Percentiles rank a stretch among this genome's conserved stretches.
Evolutionary conservation across 2,113 vertebrate species (phyloP).

Genomic region (Herpailurus yagouaroundi): DNA sequence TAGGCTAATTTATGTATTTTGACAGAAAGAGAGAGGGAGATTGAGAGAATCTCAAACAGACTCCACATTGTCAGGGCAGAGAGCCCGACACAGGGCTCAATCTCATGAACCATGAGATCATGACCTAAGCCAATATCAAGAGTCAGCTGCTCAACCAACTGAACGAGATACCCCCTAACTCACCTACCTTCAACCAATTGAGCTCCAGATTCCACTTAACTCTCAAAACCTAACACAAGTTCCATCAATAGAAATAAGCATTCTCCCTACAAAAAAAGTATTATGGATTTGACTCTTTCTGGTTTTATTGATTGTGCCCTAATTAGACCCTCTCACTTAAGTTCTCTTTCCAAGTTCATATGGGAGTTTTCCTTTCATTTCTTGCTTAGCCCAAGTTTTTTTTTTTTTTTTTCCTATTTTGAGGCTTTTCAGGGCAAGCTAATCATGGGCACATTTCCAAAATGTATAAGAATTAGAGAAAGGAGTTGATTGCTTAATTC

Average conservation of each 20-base stretch:
- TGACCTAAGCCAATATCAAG: too few species aligned
- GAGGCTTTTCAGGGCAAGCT: conserved; percentile 52
- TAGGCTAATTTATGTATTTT: too few species aligned
- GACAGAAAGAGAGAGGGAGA: too few species aligned
- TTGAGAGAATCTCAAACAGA: too few species aligned
- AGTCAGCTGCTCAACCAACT: too few species aligned
- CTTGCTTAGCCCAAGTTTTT: conserved; percentile 33
- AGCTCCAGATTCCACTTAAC: background rate
- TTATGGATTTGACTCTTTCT: background rate
- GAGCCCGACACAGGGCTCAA: too few species aligned
- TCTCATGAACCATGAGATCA: too few species aligned
- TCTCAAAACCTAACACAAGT: conserved; percentile 25
- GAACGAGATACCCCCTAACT: too few species aligned
- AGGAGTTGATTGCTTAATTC: conserved; percentile 61
- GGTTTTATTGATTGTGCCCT: conserved; percentile 56
- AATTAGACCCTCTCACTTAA: conserved; percentile 64
- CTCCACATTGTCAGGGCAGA: too few species aligned
- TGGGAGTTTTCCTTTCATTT: conserved; percentile 38
- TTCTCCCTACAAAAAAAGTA: background rate
- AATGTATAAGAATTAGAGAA: conserved; percentile 50
- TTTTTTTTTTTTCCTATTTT: conserved; percentile 27
- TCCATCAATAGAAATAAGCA: conserved; percentile 45
- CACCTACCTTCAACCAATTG: too few species aligned
- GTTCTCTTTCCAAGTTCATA: conserved; percentile 43
- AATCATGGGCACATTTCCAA: conserved; percentile 47